Evolutionary conservation across 2,797 vertebrate species (phyloP).

Genomic region (Poecilia velifera): DNA sequence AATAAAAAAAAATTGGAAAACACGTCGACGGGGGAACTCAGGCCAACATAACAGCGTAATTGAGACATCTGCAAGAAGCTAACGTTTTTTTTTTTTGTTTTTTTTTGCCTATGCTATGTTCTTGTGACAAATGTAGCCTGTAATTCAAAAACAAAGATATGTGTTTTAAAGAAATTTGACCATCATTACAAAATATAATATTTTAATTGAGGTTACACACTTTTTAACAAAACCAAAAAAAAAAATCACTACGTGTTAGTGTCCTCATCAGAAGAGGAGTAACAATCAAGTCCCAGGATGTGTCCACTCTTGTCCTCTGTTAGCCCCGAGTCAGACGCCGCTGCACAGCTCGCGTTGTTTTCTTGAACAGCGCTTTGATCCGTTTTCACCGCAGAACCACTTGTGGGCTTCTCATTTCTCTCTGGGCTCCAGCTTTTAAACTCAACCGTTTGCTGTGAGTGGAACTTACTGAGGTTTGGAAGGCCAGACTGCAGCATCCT

Average conservation of each 20-base stretch:
- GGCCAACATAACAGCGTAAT: neutral
- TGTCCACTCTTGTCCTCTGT: conserved; percentile 40
- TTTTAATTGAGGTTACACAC: neutral
- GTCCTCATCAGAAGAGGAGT: conserved; percentile 81
- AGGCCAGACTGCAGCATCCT: conserved; percentile 71
- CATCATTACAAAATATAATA: neutral
- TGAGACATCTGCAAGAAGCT: neutral
- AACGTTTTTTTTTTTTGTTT: neutral
- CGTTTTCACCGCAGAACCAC: neutral
- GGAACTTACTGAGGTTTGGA: conserved; percentile 74
- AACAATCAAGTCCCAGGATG: conserved; percentile 76
- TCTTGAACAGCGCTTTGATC: neutral
- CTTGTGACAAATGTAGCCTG: neutral
- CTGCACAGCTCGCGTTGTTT: neutral
- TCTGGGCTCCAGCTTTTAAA: conserved; percentile 5
- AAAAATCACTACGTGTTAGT: conserved; percentile 30
- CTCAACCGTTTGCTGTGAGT: conserved; percentile 19
- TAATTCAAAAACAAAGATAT: neutral
- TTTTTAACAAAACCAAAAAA: neutral
- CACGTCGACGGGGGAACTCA: too few relatives aligned
- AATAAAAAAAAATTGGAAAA: too few relatives aligned
- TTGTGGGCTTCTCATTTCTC: neutral
- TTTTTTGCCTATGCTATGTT: neutral
- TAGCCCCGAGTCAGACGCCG: neutral
- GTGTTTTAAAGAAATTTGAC: neutral